These are phyloP conservation scores for Bilobella aurantiaca DNA, from an alignment of 1,140 invertebrate species.

Conservation along the genomic window DNA sequence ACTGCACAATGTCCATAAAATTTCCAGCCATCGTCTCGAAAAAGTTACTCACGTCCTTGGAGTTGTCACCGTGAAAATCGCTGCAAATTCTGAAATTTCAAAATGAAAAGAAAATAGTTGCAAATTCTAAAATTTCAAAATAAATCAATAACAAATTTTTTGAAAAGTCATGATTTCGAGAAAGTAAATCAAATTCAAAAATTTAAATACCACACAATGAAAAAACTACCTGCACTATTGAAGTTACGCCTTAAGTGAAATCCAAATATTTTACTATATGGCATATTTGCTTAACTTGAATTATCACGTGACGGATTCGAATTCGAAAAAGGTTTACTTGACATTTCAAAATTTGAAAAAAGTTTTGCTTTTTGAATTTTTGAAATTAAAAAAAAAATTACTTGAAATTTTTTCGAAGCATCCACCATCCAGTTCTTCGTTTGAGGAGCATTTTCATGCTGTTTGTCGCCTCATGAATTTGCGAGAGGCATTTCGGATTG, in stretches of 20 bases:
- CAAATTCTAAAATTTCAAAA: neutral
- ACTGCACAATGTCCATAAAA: conserved; percentile 79
- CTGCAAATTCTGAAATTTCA: conserved; percentile 57
- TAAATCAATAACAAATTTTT: conserved; percentile 17
- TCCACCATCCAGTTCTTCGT: conserved; percentile 49
- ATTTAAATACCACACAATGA: too few relatives aligned
- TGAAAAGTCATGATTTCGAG: conserved; percentile 12
- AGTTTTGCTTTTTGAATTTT: too few relatives aligned
- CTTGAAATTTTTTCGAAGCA: conserved; percentile 58
- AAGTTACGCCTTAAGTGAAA: too few relatives aligned
- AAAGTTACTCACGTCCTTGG: conserved; percentile 65
- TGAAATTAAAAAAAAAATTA: conserved; percentile 36
- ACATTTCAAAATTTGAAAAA: too few relatives aligned
- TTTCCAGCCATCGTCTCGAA: conserved; percentile 69
- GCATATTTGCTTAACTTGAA: too few relatives aligned
- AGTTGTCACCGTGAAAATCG: conserved; percentile 52
- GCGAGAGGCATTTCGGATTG: conserved; percentile 51
- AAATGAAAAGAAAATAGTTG: conserved; percentile 10
- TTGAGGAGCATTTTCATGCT: conserved; percentile 55
- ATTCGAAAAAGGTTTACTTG: too few relatives aligned
- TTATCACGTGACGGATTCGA: too few relatives aligned
- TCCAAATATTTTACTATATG: too few relatives aligned
- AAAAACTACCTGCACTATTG: too few relatives aligned
- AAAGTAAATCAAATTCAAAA: too few relatives aligned
- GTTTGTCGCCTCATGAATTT: conserved; percentile 52